A percentile compares a stretch with the other conserved stretches of the same genome.
phyloP scores from a whole-genome alignment of 2,888 invertebrate species.

The Neuroscelio doddi region DNA sequence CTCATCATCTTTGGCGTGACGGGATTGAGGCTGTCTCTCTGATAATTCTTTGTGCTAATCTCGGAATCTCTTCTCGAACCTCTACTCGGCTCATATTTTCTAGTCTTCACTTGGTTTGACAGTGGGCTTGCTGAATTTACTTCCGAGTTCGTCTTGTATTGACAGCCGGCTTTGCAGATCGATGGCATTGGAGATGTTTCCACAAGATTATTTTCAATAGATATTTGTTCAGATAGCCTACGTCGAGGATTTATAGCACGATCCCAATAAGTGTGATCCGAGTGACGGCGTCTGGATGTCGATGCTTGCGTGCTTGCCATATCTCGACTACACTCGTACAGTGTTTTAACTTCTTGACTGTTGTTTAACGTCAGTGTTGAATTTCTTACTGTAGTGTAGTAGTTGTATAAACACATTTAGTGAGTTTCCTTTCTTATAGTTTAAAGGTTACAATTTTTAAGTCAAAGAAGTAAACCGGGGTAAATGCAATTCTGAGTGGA shows the following conservation, averaged over 20 bases:
- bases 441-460: too few relatives aligned
- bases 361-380: conserved; percentile 13
- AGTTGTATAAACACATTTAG: too few relatives aligned
- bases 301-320: neutral
- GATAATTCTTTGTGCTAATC: conserved; percentile 33
- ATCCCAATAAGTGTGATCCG: conserved; percentile 53
- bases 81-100: neutral
- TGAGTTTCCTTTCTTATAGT: too few relatives aligned
- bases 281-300: conserved; percentile 48
- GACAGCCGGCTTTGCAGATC: too few relatives aligned
- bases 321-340: conserved; percentile 18
- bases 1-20: conserved; percentile 64
- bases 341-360: conserved; percentile 22
- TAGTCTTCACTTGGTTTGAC: neutral
- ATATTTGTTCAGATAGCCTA: conserved; percentile 54
- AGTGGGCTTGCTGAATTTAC: conserved; percentile 2
- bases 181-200: neutral
- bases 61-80: conserved; percentile 46
- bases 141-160: neutral
- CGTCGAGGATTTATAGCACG: conserved; percentile 14
- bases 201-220: conserved; percentile 3
- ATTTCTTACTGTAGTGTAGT: conserved; percentile 5
- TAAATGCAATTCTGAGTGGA: too few relatives aligned
- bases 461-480: too few relatives aligned
- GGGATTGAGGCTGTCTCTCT: conserved; percentile 47